These are phyloP conservation scores for Erethizon dorsatum DNA, from an alignment of 2,797 vertebrate species.

Conservation along the genomic window DNA sequence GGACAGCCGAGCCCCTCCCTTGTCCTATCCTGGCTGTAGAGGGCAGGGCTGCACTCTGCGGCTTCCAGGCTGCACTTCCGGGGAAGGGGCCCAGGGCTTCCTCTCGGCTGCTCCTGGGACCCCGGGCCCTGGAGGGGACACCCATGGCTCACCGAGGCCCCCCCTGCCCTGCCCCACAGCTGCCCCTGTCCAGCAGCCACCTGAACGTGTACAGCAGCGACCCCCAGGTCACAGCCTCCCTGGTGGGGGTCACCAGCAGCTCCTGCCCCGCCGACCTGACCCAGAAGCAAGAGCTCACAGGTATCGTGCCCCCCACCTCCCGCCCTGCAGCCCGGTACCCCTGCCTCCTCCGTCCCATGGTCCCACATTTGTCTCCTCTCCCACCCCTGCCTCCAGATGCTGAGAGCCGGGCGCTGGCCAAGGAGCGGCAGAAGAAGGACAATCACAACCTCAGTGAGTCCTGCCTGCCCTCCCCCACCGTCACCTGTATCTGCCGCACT, in stretches of 20 bases:
- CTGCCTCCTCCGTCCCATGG: no score
- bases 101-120: neutral
- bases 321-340: fast-evolving
- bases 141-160: neutral
- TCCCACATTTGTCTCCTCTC: slow-evolving; percentile 5
- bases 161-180: slow-evolving; percentile 88
- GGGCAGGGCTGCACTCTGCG: neutral
- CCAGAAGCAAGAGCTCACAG: slow-evolving; percentile 96
- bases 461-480: neutral
- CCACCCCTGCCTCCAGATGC: slow-evolving; percentile 89
- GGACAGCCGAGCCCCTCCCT: neutral
- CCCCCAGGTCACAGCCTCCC: slow-evolving; percentile 94
- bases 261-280: slow-evolving; percentile 98
- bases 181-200: slow-evolving; percentile 98
- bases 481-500: neutral
- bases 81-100: neutral
- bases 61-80: neutral
- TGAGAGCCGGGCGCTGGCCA: slow-evolving; percentile 96
- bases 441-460: slow-evolving; percentile 99
- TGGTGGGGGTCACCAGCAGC: slow-evolving; percentile 97
- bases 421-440: slow-evolving; percentile 99
- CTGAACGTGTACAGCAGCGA: slow-evolving; percentile 96
- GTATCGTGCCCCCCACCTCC: slow-evolving; percentile 85
- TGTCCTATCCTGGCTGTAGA: neutral
- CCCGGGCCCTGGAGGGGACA: neutral